Percentiles rank a stretch among this genome's conserved stretches.
Conservation (phyloP, 2,797 vertebrate species). For the Neosalanx taihuensis region DNA sequence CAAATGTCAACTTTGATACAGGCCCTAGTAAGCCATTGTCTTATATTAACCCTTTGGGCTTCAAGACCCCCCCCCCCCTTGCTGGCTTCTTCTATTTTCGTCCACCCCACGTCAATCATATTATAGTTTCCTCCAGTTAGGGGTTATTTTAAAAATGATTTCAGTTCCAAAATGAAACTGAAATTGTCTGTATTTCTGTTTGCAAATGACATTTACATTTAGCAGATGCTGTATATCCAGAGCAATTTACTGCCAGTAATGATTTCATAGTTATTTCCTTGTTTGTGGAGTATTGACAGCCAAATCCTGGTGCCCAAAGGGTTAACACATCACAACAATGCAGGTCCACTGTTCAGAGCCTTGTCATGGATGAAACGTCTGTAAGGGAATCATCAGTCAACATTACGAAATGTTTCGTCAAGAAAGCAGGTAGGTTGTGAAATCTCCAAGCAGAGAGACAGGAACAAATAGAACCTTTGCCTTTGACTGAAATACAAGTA, state of each 20-base stretch:
- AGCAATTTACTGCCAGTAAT: no score
- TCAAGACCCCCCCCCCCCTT: conserved; percentile 2
- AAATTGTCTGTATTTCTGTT: not conserved
- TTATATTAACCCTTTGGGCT: conserved; percentile 20
- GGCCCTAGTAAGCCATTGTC: conserved; percentile 62
- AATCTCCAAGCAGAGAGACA: not conserved
- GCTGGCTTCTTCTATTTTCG: not conserved
- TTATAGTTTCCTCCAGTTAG: no score
- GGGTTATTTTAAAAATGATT: not conserved
- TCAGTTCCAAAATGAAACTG: not conserved
- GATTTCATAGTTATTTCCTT: conserved; percentile 1
- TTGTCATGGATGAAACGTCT: conserved; percentile 48
- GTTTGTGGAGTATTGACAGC: not conserved
- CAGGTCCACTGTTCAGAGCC: conserved; percentile 52
- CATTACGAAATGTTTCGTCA: conserved; percentile 40
- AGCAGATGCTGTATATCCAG: no score
- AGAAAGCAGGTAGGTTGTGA: not conserved
- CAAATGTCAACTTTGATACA: conserved; percentile 37
- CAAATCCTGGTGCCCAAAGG: not conserved
- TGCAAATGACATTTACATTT: no score
- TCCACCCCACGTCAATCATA: no score
- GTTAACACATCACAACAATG: conserved; percentile 8
- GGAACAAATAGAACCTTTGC: not conserved
- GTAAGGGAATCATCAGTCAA: conserved; percentile 1
- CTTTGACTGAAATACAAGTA: no score